phyloP scores from a whole-genome alignment of 1,140 invertebrate species.

The Pseudoatta argentina region DNA sequence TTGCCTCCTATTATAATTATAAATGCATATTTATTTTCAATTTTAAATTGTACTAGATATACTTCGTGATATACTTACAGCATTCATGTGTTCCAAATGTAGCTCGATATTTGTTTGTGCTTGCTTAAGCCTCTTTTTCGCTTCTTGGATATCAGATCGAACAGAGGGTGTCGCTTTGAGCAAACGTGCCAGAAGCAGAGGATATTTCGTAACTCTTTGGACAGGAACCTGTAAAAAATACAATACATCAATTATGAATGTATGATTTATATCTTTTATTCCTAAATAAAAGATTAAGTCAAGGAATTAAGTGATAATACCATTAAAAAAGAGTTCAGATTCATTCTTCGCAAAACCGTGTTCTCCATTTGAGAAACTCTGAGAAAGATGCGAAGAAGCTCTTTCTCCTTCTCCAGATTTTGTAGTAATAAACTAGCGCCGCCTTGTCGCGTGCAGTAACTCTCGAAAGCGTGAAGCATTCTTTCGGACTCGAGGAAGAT shows the following conservation, averaged over 20 bases:
- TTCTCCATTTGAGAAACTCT: slow-evolving; percentile 99
- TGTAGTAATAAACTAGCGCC: slow-evolving; percentile 95
- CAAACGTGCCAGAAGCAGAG: slow-evolving; percentile 94
- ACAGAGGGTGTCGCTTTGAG: slow-evolving; percentile 94
- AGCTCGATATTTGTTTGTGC: slow-evolving; percentile 97
- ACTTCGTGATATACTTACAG: slow-evolving; percentile 84
- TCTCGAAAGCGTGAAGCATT: slow-evolving; percentile 97
- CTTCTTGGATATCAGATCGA: slow-evolving; percentile 89
- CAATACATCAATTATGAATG: background rate
- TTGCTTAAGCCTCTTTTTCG: slow-evolving; percentile 92
- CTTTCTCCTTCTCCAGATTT: slow-evolving; percentile 97
- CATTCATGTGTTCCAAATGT: slow-evolving; percentile 97
- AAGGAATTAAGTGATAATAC: slow-evolving; percentile 85
- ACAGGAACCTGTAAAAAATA: slow-evolving; percentile 90
- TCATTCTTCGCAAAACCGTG: slow-evolving; percentile 96
- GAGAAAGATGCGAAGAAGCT: slow-evolving; percentile 96
- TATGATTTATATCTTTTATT: background rate
- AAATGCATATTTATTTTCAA: slow-evolving; percentile 3
- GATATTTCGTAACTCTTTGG: slow-evolving; percentile 97
- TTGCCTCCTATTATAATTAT: slow-evolving; percentile 89
- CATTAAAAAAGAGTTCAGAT: slow-evolving; percentile 98
- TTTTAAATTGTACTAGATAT: background rate
- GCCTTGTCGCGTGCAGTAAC: slow-evolving; percentile 96
- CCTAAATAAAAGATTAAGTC: background rate
- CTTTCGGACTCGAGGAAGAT: slow-evolving; percentile 96